Base-by-base conservation (phyloP, 2,797 vertebrate species). In the Xenopus petersii region DNA sequence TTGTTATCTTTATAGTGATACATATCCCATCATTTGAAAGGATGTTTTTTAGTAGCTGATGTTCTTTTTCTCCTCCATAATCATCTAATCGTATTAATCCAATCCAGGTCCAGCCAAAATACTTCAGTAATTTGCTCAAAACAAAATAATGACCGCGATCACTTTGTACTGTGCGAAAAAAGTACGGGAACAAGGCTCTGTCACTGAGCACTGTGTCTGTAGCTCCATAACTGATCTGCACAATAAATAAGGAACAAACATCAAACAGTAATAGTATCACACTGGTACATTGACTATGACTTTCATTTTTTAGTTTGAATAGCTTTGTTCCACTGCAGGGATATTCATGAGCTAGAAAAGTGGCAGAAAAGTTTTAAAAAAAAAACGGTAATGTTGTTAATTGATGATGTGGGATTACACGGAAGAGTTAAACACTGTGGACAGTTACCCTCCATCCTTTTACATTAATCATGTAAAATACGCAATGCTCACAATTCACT, bases 81-180 rank as follows among this genome's bases (percentile, higher is more conserved):
- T 73, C 64, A 42, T 77, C 66, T 36, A 69, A 56, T 10, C 30
- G 8, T 21, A 77, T 73, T 16, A 77, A 58, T 5, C 70, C 67
- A 46, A 77, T 36, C 74, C 79, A 80, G 9, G 66, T 80, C 79
- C 79, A 80, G 0, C 67, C 71, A 70, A 77, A 80, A 62, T 80
- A 56, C 10, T 13, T 61, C 13, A 80, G 49, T 33, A 76, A 21
- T 16, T 36, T 58, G 4, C 51, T 49, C 10, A 71, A 12, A 16
- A 51, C 74, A 21, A 51, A 12, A 12, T 66, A 49, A 21, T 77
- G 75, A 1, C 16, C 11, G 0, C 4, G 3, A 26, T 51, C 33
- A 61, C 30, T 60, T 49, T 61, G 68, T 61, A 66, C 42, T 4
- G n/a, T 71, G 16, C 42, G 54, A 26, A 65, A 71, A 58, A 71